Evolutionary conservation across 2,113 vertebrate species (phyloP), one percentile per base, ranked within the genome.

Genomic region (Fregata magnificens): DNA sequence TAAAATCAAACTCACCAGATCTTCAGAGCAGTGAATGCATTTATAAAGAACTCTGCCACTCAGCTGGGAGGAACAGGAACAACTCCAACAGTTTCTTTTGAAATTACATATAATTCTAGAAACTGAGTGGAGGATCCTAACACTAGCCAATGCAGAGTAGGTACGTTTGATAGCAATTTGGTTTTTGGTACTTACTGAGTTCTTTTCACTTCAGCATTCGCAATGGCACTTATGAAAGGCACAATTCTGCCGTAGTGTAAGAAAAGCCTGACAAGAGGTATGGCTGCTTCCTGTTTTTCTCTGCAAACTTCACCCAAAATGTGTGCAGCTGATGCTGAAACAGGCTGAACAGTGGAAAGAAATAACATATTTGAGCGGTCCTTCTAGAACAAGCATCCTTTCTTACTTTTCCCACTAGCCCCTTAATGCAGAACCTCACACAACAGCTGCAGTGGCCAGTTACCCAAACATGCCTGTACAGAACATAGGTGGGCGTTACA

Each of bases 141-240:
- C 50, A 28, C 3, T 13, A 95, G 36, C 40, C 67, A 91, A n/a
- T 4, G 6, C 16, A 87, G 15, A 31, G 56, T 4, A 83, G 36
- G 16, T 29, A 52, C 3, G 11, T 66, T 87, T 63, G 58, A 92
- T 1, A 91, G 74, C 16, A 67, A 7, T 26, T 50, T 82, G 13
- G 0, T 4, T 50, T 67, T 44, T n/a, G 28, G 20, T 96, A 98
- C 99, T 99, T 97, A 99, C 99, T 99, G 99, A 77, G 99, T 99
- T 94, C 99, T 99, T 97, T 99, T 99, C 97, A 99, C 99, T 98
- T 99, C 99, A 16, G 99, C 99, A 40, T 98, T 98, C 20, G 99
- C 99, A 49, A 99, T 99, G 96, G 99, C 98, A 49, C 99, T 99
- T 98, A 99, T 98, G 97, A 99, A 99, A 98, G 99, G 99, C 98